Evolutionary conservation across 2,797 vertebrate genomes (phyloP).

Genomic region (Orestias chungarensis): DNA sequence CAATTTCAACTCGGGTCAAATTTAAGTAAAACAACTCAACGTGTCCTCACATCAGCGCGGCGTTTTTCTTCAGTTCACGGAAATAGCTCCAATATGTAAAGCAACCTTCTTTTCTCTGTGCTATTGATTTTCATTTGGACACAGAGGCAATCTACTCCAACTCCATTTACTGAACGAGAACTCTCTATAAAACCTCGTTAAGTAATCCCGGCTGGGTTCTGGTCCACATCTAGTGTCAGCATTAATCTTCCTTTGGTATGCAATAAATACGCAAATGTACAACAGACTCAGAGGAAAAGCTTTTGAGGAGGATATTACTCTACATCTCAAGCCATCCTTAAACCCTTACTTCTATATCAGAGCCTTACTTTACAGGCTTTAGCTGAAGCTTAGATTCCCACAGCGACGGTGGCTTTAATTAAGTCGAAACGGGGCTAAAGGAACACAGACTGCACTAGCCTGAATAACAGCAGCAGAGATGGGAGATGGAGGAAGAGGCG

Average conservation of each 20-base stretch:
- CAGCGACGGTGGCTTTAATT: conserved; percentile 39
- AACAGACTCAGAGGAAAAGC: not conserved
- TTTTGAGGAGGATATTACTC: not conserved
- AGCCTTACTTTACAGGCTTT: conserved; percentile 15
- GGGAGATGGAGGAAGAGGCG: conserved; percentile 2
- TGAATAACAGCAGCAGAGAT: conserved; percentile 35
- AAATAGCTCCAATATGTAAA: not conserved
- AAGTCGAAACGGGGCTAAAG: conserved; percentile 28
- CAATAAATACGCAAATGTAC: conserved; percentile 5
- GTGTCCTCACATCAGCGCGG: too few species aligned
- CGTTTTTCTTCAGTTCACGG: not conserved
- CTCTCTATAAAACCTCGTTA: conserved; percentile 29
- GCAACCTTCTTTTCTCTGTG: not conserved
- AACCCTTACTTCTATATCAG: conserved; percentile 5
- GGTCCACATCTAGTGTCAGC: conserved; percentile 26
- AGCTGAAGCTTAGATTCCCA: conserved; percentile 23
- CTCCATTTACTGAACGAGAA: conserved; percentile 34
- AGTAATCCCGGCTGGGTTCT: conserved; percentile 36
- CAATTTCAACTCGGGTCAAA: not conserved
- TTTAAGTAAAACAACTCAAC: not conserved
- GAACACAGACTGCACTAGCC: conserved; percentile 5
- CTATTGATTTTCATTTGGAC: conserved; percentile 49
- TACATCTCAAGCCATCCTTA: not conserved
- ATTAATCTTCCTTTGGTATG: conserved; percentile 14
- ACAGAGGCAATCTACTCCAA: conserved; percentile 27